phyloP scores from a whole-genome alignment of 2,797 vertebrate species.

The Propithecus perrieri region DNA sequence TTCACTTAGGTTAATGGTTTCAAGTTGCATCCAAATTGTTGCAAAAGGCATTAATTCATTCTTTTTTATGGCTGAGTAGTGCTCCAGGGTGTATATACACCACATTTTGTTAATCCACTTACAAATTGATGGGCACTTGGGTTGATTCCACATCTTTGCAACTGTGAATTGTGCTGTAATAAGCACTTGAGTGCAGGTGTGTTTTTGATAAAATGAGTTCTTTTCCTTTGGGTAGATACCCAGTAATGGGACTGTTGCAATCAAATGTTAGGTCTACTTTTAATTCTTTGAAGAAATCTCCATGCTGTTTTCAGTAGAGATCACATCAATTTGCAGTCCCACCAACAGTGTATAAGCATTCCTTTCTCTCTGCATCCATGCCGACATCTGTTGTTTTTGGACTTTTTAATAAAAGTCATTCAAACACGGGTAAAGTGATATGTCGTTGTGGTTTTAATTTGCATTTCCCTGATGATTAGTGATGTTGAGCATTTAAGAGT shows the following conservation, averaged over 20 bases:
- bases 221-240: neutral
- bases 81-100: neutral
- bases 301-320: neutral
- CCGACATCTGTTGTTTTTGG: neutral
- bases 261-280: neutral
- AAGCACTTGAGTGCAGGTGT: neutral
- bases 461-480: too few relatives aligned
- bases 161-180: neutral
- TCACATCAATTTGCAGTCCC: neutral
- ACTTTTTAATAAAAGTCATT: too few relatives aligned
- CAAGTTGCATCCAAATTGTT: neutral
- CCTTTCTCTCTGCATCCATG: neutral
- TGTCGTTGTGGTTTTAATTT: too few relatives aligned
- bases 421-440: too few relatives aligned
- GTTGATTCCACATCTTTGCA: neutral
- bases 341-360: neutral
- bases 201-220: neutral
- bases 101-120: neutral
- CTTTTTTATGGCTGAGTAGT: neutral
- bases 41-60: neutral
- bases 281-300: neutral
- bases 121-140: neutral
- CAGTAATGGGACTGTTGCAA: neutral
- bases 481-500: too few relatives aligned
- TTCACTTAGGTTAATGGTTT: neutral